These are phyloP conservation scores for Pyralis farinalis DNA, from an alignment of 2,888 invertebrate species.

Conservation along the genomic window DNA sequence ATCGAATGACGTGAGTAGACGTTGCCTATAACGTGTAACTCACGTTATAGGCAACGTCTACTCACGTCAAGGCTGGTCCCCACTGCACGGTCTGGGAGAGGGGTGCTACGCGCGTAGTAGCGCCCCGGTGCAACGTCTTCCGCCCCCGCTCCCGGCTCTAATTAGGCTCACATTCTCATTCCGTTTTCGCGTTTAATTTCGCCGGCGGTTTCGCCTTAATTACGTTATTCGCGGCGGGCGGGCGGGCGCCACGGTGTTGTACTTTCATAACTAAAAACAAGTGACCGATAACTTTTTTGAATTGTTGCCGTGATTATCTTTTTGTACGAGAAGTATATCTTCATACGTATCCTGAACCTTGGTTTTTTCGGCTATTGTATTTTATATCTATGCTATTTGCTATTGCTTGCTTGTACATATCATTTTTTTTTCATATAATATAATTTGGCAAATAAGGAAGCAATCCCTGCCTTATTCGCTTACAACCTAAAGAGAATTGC, in stretches of 20 bases:
- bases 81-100: conserved; percentile 9
- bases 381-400: too few relatives aligned
- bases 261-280: conserved; percentile 39
- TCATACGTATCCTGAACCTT: too few relatives aligned
- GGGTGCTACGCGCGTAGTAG: conserved; percentile 4
- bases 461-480: too few relatives aligned
- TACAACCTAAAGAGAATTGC: too few relatives aligned
- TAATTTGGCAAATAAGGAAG: too few relatives aligned
- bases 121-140: conserved; percentile 39
- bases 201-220: conserved; percentile 80
- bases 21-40: conserved; percentile 15
- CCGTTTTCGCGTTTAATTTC: conserved; percentile 82
- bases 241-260: conserved; percentile 30
- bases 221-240: conserved; percentile 74
- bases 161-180: conserved; percentile 83
- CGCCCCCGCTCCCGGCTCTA: conserved; percentile 63
- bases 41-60: too few relatives aligned
- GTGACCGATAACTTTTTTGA: conserved; percentile 41
- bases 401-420: too few relatives aligned
- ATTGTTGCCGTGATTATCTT: not conserved
- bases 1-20: conserved; percentile 13
- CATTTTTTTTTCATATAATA: too few relatives aligned
- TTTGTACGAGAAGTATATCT: too few relatives aligned
- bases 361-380: too few relatives aligned
- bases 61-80: conserved; percentile 18